Conservation (phyloP, 1,140 invertebrate genomes). For the Micrasema minimum region DNA sequence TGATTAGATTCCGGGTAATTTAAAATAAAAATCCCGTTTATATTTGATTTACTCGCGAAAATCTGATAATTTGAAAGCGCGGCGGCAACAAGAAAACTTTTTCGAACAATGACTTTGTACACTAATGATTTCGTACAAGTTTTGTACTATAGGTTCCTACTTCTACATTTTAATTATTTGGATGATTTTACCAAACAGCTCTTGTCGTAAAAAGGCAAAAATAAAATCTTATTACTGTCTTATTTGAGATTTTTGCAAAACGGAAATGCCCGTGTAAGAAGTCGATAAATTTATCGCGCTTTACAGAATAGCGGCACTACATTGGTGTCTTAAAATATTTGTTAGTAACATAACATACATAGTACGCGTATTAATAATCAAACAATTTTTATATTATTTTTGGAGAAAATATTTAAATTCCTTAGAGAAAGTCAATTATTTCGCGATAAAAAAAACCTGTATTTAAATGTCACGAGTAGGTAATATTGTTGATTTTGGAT, state of each 20-base stretch:
- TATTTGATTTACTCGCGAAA: too few species aligned
- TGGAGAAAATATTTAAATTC: background rate
- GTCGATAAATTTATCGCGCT: background rate
- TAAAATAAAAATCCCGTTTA: too few species aligned
- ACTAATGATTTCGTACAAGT: too few species aligned
- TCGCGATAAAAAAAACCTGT: background rate
- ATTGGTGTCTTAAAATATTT: background rate
- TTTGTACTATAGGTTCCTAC: too few species aligned
- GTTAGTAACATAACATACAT: background rate
- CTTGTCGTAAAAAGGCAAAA: too few species aligned
- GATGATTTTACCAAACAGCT: too few species aligned
- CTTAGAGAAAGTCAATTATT: constrained; percentile 6
- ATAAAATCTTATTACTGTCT: background rate
- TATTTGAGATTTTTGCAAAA: background rate
- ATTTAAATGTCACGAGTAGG: constrained; percentile 1
- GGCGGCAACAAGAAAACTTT: too few species aligned
- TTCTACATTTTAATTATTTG: too few species aligned
- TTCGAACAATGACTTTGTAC: too few species aligned
- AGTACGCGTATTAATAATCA: background rate
- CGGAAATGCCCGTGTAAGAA: background rate
- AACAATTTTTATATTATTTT: background rate
- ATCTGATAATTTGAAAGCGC: too few species aligned
- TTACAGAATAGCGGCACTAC: background rate
- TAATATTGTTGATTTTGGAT: too few species aligned
- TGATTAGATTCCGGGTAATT: too few species aligned